These are phyloP conservation scores for Cyclargus thomasi DNA, from an alignment of 1,140 invertebrate species.

Conservation along the genomic window DNA sequence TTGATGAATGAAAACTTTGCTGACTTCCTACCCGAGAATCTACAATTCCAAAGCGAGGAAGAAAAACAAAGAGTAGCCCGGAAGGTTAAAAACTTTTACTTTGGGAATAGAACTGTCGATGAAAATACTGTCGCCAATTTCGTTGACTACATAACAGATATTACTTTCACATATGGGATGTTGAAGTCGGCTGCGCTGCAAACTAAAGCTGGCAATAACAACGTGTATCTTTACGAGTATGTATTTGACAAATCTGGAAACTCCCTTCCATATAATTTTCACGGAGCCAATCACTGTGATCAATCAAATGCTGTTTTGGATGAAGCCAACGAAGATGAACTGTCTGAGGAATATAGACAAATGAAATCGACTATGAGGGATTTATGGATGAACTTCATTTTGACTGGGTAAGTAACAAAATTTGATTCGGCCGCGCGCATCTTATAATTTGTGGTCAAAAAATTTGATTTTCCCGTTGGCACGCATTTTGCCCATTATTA, in stretches of 20 bases:
- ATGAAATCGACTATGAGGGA: constrained; percentile 28
- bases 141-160: constrained; percentile 30
- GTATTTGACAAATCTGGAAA: constrained; percentile 23
- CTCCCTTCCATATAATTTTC: constrained; percentile 8
- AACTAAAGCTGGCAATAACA: constrained; percentile 27
- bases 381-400: constrained; percentile 32
- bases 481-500: no score
- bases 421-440: no score
- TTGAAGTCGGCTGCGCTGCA: constrained; percentile 24
- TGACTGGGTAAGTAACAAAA: constrained; percentile 27
- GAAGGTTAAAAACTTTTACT: constrained; percentile 36
- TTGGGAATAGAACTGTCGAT: constrained; percentile 25
- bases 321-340: constrained; percentile 9
- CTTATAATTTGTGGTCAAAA: no score
- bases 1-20: constrained; percentile 36
- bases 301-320: constrained; percentile 25
- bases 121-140: constrained; percentile 21
- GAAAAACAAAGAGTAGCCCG: constrained; percentile 24
- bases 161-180: constrained; percentile 24
- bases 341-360: constrained; percentile 23
- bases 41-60: constrained; percentile 26
- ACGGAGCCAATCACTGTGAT: constrained; percentile 25
- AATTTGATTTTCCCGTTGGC: no score
- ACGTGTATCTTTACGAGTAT: constrained; percentile 31
- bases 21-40: constrained; percentile 31